phyloP scores from a whole-genome alignment of 1,140 invertebrate species.

The Drosophila sturtevanti region DNA sequence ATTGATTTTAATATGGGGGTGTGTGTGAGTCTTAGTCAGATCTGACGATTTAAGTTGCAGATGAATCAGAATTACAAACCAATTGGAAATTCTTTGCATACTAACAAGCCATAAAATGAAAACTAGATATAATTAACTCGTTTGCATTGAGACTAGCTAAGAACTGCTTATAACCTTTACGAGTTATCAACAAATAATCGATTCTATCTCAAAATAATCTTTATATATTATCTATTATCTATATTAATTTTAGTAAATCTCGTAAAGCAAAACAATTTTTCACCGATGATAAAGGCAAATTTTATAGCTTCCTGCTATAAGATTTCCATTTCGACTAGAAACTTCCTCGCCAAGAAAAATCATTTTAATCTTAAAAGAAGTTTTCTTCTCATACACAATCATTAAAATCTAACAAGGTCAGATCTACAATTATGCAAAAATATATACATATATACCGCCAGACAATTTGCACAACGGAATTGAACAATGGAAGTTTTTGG shows the following conservation, averaged over 20 bases:
- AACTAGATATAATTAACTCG: conserved; percentile 46
- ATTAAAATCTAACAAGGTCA: too few relatives aligned
- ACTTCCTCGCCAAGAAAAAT: too few relatives aligned
- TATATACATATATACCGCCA: too few relatives aligned
- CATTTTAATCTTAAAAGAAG: too few relatives aligned
- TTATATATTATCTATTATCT: too few relatives aligned
- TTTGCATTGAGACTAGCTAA: conserved; percentile 45
- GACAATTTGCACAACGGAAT: background rate
- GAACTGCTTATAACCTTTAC: conserved; percentile 59
- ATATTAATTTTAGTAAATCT: too few relatives aligned
- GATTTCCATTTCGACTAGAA: too few relatives aligned
- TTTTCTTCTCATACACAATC: too few relatives aligned
- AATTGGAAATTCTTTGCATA: conserved; percentile 67
- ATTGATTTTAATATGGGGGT: conserved; percentile 54
- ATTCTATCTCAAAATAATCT: background rate
- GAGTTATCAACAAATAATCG: conserved; percentile 1
- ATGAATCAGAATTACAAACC: conserved; percentile 12
- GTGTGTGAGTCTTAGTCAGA: background rate
- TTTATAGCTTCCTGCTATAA: too few relatives aligned
- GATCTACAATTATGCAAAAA: background rate
- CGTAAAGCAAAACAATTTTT: too few relatives aligned
- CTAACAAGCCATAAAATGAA: conserved; percentile 63
- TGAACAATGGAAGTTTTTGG: background rate
- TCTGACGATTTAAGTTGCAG: conserved; percentile 40
- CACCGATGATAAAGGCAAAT: too few relatives aligned